Evolutionary conservation across 2,113 vertebrate species (phyloP).

Genomic region (Puffinus mauretanicus): DNA sequence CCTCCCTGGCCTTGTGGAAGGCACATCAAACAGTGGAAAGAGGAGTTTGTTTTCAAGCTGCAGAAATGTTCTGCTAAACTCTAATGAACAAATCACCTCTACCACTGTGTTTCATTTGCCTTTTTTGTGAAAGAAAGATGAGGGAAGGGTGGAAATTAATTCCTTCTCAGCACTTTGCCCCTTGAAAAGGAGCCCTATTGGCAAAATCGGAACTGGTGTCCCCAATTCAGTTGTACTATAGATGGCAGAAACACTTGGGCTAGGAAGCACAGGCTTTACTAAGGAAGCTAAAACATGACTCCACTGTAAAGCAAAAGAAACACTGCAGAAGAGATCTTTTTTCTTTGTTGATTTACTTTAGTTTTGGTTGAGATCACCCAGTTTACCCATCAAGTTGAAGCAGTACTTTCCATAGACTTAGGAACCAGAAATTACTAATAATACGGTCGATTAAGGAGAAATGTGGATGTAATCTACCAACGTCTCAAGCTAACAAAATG

Average conservation of each 20-base stretch:
- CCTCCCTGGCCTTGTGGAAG: not conserved
- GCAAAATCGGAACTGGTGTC: not conserved
- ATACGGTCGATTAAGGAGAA: not conserved
- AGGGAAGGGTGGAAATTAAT: not conserved
- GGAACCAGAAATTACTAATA: not conserved
- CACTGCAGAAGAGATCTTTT: not conserved
- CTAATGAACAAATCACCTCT: not conserved
- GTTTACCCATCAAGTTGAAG: not conserved
- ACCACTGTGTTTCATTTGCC: not conserved
- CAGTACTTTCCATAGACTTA: not conserved
- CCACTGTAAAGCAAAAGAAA: not conserved
- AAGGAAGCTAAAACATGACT: not conserved
- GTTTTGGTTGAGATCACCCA: not conserved
- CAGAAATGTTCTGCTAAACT: not conserved
- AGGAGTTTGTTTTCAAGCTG: not conserved
- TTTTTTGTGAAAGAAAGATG: not conserved
- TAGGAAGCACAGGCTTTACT: not conserved
- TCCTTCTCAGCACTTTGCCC: not conserved
- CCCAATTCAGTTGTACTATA: not conserved
- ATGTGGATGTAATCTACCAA: not conserved
- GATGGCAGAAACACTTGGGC: not conserved
- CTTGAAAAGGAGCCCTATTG: not conserved
- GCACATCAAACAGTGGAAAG: not conserved
- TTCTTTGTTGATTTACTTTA: not conserved
- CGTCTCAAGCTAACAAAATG: not conserved